phyloP scores from a whole-genome alignment of 2,888 invertebrate species.

The Noctuana brunneofusca region DNA sequence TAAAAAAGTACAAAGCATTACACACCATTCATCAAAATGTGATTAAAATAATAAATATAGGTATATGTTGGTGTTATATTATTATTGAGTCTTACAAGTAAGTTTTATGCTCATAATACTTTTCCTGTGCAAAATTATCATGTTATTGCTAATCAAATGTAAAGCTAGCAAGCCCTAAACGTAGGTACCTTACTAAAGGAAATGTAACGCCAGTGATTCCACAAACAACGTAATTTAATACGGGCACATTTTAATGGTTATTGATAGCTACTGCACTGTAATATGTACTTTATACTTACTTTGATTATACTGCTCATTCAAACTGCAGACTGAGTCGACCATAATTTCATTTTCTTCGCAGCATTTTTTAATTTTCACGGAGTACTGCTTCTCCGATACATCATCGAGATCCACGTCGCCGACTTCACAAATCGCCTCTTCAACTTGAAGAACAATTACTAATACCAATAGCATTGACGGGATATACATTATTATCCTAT shows the following conservation, averaged over 20 bases:
- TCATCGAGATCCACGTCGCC: conserved; percentile 74
- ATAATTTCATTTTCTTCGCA: conserved; percentile 88
- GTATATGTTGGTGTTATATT: too few species aligned
- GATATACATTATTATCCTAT: conserved; percentile 27
- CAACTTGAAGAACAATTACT: conserved; percentile 11
- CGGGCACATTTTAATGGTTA: conserved; percentile 3
- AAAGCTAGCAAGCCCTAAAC: neutral
- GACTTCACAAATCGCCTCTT: conserved; percentile 37
- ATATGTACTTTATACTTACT: conserved; percentile 59
- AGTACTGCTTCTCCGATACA: conserved; percentile 70
- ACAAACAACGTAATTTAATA: conserved; percentile 27
- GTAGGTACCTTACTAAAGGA: too few species aligned
- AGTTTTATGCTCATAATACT: too few species aligned
- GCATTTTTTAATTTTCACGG: conserved; percentile 89
- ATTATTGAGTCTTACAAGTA: too few species aligned
- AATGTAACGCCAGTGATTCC: conserved; percentile 32
- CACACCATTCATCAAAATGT: too few species aligned
- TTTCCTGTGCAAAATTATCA: too few species aligned
- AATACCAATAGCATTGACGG: conserved; percentile 18
- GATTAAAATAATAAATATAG: too few species aligned
- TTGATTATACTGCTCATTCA: conserved; percentile 83
- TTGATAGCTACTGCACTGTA: conserved; percentile 11
- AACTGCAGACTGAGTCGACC: conserved; percentile 85
- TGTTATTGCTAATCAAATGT: neutral
- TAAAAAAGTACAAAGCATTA: too few species aligned